Evolutionary conservation across 2,888 invertebrate species (phyloP).

Genomic region (Drosophila niveifrons): DNA sequence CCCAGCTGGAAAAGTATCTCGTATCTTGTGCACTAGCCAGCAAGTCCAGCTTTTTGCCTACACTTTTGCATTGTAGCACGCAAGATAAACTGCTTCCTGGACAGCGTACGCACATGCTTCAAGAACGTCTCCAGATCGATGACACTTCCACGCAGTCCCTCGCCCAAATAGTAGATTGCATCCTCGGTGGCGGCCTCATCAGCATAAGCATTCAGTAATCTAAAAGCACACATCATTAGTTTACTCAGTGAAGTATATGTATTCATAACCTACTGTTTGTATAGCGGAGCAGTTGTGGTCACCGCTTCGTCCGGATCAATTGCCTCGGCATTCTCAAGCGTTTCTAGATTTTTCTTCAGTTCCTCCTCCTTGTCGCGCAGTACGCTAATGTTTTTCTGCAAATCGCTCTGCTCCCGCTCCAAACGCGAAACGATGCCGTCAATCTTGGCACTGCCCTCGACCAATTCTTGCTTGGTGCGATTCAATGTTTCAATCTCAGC

Average conservation of each 20-base stretch:
- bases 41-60: constrained; percentile 95
- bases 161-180: constrained; percentile 98
- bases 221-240: constrained; percentile 78
- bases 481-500: constrained; percentile 96
- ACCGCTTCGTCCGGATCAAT: constrained; percentile 98
- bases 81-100: constrained; percentile 97
- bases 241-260: neutral
- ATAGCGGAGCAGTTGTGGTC: constrained; percentile 97
- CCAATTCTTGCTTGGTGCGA: constrained; percentile 94
- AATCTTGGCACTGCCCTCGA: constrained; percentile 93
- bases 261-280: constrained; percentile 92
- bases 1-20: neutral
- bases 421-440: constrained; percentile 92
- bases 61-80: constrained; percentile 98
- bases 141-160: constrained; percentile 95
- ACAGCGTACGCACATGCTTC: constrained; percentile 97
- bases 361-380: constrained; percentile 95
- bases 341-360: constrained; percentile 91
- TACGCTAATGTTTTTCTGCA: constrained; percentile 93
- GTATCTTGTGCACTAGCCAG: constrained; percentile 87
- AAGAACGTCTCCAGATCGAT: constrained; percentile 98
- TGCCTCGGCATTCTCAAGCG: constrained; percentile 91
- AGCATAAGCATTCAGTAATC: constrained; percentile 96
- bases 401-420: constrained; percentile 91
- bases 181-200: constrained; percentile 99